Percentiles rank a stretch among this genome's conserved stretches.
Evolutionary conservation across 1,140 invertebrate genomes (phyloP).

Genomic region (Heliconius hermathena): DNA sequence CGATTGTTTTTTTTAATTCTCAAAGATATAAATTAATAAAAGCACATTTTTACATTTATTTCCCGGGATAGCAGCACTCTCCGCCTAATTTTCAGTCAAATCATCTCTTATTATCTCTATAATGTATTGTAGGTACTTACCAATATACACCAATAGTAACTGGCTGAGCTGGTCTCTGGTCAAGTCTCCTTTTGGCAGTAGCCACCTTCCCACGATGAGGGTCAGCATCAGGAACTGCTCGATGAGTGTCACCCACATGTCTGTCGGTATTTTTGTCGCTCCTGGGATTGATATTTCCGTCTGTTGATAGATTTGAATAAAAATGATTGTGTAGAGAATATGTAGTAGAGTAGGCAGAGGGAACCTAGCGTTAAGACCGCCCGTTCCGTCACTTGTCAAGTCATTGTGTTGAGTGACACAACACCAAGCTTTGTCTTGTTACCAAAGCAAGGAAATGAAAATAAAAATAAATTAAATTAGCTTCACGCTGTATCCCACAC

Average conservation of each 20-base stretch:
- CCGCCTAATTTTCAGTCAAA: too few species aligned
- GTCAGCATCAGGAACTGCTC: conserved; percentile 95
- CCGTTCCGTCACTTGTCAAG: too few species aligned
- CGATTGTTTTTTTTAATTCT: too few species aligned
- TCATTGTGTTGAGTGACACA: too few species aligned
- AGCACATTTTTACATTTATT: too few species aligned
- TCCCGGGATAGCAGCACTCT: too few species aligned
- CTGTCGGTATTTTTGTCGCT: conserved; percentile 84
- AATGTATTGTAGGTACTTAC: conserved; percentile 56
- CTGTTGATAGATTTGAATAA: conserved; percentile 40
- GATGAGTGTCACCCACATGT: conserved; percentile 92
- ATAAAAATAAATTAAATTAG: too few species aligned
- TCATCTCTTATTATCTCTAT: too few species aligned
- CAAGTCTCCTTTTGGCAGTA: conserved; percentile 94
- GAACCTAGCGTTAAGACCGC: not conserved
- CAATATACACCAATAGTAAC: conserved; percentile 92
- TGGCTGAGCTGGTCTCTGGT: conserved; percentile 95
- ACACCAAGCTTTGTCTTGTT: too few species aligned
- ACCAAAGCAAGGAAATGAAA: too few species aligned
- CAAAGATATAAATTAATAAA: too few species aligned
- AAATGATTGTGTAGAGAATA: not conserved
- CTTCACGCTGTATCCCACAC: too few species aligned
- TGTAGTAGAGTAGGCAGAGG: not conserved
- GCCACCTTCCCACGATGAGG: conserved; percentile 93
- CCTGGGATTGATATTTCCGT: conserved; percentile 82